Evolutionary conservation across 2,888 invertebrate species (phyloP).

Genomic region (Lasiommata megera): DNA sequence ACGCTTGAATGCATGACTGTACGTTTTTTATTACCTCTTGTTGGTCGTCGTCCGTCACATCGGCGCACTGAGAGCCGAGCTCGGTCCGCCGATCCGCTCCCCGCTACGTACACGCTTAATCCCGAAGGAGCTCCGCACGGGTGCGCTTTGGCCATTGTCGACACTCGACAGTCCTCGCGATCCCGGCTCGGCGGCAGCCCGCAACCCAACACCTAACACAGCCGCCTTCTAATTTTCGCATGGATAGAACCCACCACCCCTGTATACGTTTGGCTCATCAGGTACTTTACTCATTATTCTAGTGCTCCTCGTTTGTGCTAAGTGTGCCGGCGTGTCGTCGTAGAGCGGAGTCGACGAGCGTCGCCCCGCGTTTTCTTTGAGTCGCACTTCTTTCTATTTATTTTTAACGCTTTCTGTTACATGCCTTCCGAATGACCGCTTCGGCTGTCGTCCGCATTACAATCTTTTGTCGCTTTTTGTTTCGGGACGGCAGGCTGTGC

Average conservation of each 20-base stretch:
- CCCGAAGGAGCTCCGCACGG: constrained; percentile 73
- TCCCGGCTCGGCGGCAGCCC: constrained; percentile 73
- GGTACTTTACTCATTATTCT: constrained; percentile 78
- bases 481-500: constrained; percentile 82
- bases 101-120: constrained; percentile 80
- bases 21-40: constrained; percentile 86
- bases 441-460: constrained; percentile 68
- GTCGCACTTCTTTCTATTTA: constrained; percentile 75
- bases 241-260: constrained; percentile 80
- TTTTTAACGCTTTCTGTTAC: constrained; percentile 80
- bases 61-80: constrained; percentile 77
- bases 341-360: constrained; percentile 63
- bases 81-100: constrained; percentile 76
- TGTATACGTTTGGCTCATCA: constrained; percentile 81
- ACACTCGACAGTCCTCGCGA: constrained; percentile 56
- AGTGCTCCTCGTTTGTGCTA: constrained; percentile 76
- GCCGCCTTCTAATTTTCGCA: constrained; percentile 80
- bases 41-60: constrained; percentile 75
- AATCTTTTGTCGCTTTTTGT: constrained; percentile 77
- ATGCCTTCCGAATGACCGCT: constrained; percentile 81
- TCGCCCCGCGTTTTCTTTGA: constrained; percentile 60
- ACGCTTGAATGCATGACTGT: constrained; percentile 94
- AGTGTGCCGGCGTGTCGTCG: constrained; percentile 70
- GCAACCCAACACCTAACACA: constrained; percentile 80
- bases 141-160: constrained; percentile 77